Evolutionary conservation across 2,113 vertebrate species (phyloP), one percentile per base, ranked within the genome.

Genomic region (Chaetodon trifascialis): DNA sequence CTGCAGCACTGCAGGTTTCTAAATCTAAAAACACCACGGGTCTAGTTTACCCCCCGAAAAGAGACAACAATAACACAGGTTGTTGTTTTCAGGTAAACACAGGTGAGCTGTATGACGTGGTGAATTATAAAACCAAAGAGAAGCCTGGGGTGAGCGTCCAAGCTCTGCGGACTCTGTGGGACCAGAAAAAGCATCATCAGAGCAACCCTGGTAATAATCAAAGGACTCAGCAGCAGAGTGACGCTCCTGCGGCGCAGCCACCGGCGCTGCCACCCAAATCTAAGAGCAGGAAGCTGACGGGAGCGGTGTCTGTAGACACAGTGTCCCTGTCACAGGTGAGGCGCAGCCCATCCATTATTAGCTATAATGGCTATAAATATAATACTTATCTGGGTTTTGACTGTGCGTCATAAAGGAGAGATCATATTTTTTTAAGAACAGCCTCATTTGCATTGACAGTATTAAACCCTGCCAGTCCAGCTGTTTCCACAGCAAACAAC

Each of bases 51-150:
- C 30, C 3, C 30, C 30, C 14, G 38, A 11, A 15, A 46, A 42
- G 10, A 44, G 12, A 5, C 23, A 51, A 5, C 23, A 51, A 2
- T 67, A 36, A 79, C 5, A 0, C 1, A 1, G 7, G 4, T 66
- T 0, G 2, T 42, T 44, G 0, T 72, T 72, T 79, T 25, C 89
- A 96, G 95, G 88, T 71, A 3, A 79, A 86, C 19, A 14, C 85
- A 19, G 73, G 21, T 56, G 93, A 95, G 8, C 80, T 95, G 63
- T 96, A 96, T 7, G 96, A 96, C 21, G 93, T 94, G 82, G 93
- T 96, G 66, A 89, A 85, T 1, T 78, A 74, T n/a, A 66, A 72
- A 0, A 2, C 14, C 12, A 89, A 73, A 34, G 60, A 7, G 38
- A 90, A 15, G 21, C 11, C 89, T 0, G 84, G 76, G 5, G 79